These are phyloP conservation scores for Syrmaticus mikado DNA, from an alignment of 2,113 vertebrate species.

Conservation along the genomic window DNA sequence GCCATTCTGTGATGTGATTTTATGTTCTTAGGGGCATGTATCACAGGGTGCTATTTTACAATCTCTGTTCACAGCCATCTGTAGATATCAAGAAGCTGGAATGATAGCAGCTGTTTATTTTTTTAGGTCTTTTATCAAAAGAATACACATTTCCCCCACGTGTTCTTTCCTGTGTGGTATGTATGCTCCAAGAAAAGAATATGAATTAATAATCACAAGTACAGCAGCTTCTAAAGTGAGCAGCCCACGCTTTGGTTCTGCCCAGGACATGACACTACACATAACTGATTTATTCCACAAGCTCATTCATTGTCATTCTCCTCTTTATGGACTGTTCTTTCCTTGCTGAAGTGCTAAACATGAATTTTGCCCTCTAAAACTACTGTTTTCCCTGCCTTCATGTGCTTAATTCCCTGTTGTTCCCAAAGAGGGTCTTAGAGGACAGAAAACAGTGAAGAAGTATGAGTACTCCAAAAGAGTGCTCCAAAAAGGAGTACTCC, in stretches of 20 bases:
- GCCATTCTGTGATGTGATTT: too few relatives aligned
- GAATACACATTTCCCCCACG: background rate
- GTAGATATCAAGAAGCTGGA: background rate
- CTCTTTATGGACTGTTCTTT: background rate
- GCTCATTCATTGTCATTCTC: background rate
- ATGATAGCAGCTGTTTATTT: background rate
- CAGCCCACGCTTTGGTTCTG: background rate
- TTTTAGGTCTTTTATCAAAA: background rate
- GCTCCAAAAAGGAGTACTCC: background rate
- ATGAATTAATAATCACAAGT: background rate
- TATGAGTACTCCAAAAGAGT: background rate
- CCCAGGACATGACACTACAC: background rate
- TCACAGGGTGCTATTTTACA: background rate
- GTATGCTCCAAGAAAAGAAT: background rate
- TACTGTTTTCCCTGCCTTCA: background rate
- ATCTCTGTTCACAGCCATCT: fast-evolving
- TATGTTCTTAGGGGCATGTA: too few relatives aligned
- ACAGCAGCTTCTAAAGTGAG: background rate
- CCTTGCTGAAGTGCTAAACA: background rate
- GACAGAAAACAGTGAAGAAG: background rate
- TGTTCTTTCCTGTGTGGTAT: background rate
- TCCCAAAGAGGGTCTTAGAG: background rate
- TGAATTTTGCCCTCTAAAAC: background rate
- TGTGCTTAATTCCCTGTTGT: background rate
- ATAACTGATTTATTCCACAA: background rate